phyloP scores from a whole-genome alignment of 2,797 vertebrate genomes.

The Urocyon cinereoargenteus region DNA sequence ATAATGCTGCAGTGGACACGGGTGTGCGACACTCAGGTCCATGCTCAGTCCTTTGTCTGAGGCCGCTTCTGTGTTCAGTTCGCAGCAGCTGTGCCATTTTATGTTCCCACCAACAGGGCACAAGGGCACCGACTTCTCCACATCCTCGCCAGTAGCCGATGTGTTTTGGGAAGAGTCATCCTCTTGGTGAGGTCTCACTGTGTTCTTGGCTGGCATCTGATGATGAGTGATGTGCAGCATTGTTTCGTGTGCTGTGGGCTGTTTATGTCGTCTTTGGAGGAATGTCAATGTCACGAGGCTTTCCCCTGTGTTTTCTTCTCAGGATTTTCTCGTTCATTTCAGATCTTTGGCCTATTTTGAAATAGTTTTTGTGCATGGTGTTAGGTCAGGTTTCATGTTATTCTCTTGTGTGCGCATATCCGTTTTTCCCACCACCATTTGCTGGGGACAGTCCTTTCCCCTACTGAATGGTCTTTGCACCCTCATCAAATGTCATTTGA shows the following conservation, averaged over 20 bases:
- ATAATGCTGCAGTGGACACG: not conserved
- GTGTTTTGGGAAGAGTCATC: not conserved
- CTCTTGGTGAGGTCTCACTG: not conserved
- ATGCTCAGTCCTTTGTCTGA: not conserved
- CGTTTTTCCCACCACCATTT: not conserved
- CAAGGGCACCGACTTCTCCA: not conserved
- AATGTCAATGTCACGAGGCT: not conserved
- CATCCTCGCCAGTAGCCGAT: too few species aligned
- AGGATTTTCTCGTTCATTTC: not conserved
- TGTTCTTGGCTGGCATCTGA: not conserved
- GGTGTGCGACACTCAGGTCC: not conserved
- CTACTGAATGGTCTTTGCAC: not conserved
- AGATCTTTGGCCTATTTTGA: not conserved
- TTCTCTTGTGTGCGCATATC: not conserved
- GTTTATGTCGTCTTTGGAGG: not conserved
- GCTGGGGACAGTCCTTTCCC: not conserved
- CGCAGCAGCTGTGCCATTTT: not conserved
- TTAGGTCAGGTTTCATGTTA: not conserved
- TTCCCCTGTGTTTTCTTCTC: not conserved
- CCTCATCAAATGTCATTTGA: not conserved
- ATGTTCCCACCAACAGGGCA: not conserved
- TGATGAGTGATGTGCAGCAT: not conserved
- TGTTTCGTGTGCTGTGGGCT: not conserved
- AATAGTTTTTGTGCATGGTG: not conserved
- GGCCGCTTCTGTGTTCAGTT: too few species aligned